Evolutionary conservation across 2,797 vertebrate species (phyloP).

Genomic region (Phrynocephalus forsythii): DNA sequence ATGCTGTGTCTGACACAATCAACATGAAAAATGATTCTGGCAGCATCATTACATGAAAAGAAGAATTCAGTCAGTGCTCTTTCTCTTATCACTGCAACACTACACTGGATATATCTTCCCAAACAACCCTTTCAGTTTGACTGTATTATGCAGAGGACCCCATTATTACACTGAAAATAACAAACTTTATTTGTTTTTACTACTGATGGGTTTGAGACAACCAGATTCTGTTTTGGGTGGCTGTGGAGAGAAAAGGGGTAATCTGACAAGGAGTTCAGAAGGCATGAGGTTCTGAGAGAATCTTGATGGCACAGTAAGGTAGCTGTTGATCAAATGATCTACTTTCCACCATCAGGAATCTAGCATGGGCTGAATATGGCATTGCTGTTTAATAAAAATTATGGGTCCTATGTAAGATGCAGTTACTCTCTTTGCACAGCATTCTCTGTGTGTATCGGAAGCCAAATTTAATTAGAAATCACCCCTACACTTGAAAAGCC

Average conservation of each 20-base stretch:
- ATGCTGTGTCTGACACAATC: neutral
- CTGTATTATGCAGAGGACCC: neutral
- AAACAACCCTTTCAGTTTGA: neutral
- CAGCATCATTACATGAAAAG: neutral
- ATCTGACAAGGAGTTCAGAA: no score
- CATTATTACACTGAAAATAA: neutral
- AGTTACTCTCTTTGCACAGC: no score
- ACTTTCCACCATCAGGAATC: neutral
- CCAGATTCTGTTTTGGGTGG: no score
- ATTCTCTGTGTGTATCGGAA: neutral
- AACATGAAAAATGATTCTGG: neutral
- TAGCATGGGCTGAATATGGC: neutral
- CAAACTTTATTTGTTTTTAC: no score
- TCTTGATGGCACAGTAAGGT: no score
- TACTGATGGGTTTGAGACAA: no score
- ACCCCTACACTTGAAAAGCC: neutral
- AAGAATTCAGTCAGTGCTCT: neutral
- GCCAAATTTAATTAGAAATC: neutral
- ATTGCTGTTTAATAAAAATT: neutral
- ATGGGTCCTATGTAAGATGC: neutral
- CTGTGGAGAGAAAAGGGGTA: no score
- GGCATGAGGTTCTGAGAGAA: no score
- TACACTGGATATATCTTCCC: neutral
- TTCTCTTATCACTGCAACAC: neutral
- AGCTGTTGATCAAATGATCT: neutral